A percentile compares a stretch with the other conserved stretches of the same genome.
phyloP scores from a whole-genome alignment of 92 coral and sea anemone species.

The Zoanthus solanderi region DNA sequence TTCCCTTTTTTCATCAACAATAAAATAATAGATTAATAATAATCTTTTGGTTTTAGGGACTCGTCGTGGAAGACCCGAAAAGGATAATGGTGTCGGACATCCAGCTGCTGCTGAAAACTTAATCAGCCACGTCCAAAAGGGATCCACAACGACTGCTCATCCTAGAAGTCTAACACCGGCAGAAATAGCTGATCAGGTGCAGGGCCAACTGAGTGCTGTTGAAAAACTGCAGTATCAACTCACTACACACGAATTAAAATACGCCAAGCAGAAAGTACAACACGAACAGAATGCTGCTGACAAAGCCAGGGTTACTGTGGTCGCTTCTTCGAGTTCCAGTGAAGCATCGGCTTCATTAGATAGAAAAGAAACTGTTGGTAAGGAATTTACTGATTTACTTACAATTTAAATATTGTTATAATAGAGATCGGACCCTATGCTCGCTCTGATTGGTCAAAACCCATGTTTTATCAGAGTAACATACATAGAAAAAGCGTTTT shows the following conservation, averaged over 20 bases:
- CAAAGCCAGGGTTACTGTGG: slow-evolving; percentile 71
- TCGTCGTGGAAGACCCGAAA: background rate
- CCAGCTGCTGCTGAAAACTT: background rate
- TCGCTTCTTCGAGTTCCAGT: slow-evolving; percentile 73
- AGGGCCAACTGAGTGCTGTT: slow-evolving; percentile 83
- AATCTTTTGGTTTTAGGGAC: background rate
- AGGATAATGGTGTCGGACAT: background rate
- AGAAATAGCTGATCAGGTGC: slow-evolving; percentile 74
- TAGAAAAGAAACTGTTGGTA: slow-evolving; percentile 18
- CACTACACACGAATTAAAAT: slow-evolving; percentile 92
- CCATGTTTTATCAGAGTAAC: too few relatives aligned
- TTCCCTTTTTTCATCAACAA: too few relatives aligned
- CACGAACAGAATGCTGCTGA: slow-evolving; percentile 82
- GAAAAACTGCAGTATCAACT: slow-evolving; percentile 94
- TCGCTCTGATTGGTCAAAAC: too few relatives aligned
- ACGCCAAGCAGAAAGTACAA: slow-evolving; percentile 87
- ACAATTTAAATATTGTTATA: background rate
- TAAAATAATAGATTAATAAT: background rate
- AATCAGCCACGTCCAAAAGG: background rate
- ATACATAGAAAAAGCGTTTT: too few relatives aligned
- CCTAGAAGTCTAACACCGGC: slow-evolving; percentile 65
- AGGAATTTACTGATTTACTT: background rate
- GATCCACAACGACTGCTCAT: slow-evolving; percentile 10
- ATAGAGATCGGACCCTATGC: too few relatives aligned
- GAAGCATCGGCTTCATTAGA: slow-evolving; percentile 29